Evolutionary conservation across 92 coral and sea anemone species (phyloP).

Genomic region (Parazoanthus darwini): DNA sequence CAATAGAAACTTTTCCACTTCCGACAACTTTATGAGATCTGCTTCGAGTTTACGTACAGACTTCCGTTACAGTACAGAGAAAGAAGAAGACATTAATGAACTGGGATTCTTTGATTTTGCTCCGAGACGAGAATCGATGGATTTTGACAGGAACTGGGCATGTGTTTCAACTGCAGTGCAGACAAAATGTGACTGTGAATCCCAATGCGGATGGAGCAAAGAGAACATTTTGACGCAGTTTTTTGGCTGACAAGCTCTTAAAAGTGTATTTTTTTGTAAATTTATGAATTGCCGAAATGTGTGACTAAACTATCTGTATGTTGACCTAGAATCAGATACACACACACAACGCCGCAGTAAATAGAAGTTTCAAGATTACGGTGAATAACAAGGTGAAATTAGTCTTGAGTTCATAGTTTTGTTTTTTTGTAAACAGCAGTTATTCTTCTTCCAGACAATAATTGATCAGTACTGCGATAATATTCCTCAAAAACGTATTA

Average conservation of each 20-base stretch:
- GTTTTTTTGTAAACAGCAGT: too few relatives aligned
- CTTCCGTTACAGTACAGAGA: neutral
- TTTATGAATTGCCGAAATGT: too few relatives aligned
- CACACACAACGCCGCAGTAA: too few relatives aligned
- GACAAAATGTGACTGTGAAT: conserved; percentile 8
- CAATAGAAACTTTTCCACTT: neutral
- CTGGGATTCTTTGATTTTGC: conserved; percentile 35
- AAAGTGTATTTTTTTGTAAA: neutral
- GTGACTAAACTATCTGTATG: neutral
- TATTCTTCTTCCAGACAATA: too few relatives aligned
- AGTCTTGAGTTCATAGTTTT: too few relatives aligned
- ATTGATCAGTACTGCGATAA: too few relatives aligned
- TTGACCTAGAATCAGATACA: neutral
- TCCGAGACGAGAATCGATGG: conserved; percentile 22
- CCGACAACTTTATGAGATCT: neutral
- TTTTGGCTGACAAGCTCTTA: conserved; percentile 12
- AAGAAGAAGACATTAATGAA: conserved; percentile 3
- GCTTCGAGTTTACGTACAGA: neutral
- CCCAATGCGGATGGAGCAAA: conserved; percentile 14
- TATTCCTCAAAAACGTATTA: too few relatives aligned
- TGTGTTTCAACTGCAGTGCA: neutral
- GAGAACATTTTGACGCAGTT: conserved; percentile 35
- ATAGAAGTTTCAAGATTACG: too few relatives aligned
- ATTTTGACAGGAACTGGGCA: conserved; percentile 19
- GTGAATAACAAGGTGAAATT: too few relatives aligned